Percentiles rank a stretch among this genome's conserved stretches.
These are phyloP conservation scores for Aplochiton taeniatus DNA, from an alignment of 2,797 vertebrate species.

Conservation along the genomic window DNA sequence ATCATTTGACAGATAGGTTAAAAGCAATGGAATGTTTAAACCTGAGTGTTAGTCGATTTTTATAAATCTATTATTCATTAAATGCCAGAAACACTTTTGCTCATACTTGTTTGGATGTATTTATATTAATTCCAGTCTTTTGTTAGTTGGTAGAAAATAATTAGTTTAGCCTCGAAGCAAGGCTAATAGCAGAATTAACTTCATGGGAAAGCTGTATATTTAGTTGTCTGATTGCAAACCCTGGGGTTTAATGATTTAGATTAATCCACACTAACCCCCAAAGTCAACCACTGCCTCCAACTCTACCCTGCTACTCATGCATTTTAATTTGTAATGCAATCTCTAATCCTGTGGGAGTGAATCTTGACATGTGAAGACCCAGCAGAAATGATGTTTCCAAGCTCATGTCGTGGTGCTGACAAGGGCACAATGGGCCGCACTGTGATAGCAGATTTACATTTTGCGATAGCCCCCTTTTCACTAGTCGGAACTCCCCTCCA, in stretches of 20 bases:
- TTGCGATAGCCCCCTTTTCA: constrained; percentile 43
- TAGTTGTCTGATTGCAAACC: constrained; percentile 43
- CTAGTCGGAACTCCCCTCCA: constrained; percentile 39
- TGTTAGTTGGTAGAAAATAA: constrained; percentile 45
- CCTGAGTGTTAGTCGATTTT: no score
- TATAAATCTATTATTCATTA: neutral
- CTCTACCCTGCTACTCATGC: constrained; percentile 36
- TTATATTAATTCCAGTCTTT: constrained; percentile 41
- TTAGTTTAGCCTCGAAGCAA: constrained; percentile 48
- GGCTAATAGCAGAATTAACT: constrained; percentile 39
- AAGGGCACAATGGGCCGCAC: constrained; percentile 46
- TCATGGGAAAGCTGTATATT: constrained; percentile 42
- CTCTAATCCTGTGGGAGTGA: constrained; percentile 64
- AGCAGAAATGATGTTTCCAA: constrained; percentile 53
- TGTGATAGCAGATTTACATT: constrained; percentile 57
- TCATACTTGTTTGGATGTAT: constrained; percentile 14
- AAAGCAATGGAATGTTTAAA: no score
- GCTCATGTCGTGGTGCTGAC: constrained; percentile 47
- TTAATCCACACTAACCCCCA: constrained; percentile 51
- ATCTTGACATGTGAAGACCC: constrained; percentile 54
- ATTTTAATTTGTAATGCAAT: constrained; percentile 60
- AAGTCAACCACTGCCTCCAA: constrained; percentile 44
- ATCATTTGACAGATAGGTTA: no score
- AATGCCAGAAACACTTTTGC: neutral
- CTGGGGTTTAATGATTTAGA: constrained; percentile 54